Percentiles rank a stretch among this genome's conserved stretches.
These are phyloP conservation scores for Thalpophila matura DNA, from an alignment of 2,888 invertebrate genomes.

Conservation along the genomic window DNA sequence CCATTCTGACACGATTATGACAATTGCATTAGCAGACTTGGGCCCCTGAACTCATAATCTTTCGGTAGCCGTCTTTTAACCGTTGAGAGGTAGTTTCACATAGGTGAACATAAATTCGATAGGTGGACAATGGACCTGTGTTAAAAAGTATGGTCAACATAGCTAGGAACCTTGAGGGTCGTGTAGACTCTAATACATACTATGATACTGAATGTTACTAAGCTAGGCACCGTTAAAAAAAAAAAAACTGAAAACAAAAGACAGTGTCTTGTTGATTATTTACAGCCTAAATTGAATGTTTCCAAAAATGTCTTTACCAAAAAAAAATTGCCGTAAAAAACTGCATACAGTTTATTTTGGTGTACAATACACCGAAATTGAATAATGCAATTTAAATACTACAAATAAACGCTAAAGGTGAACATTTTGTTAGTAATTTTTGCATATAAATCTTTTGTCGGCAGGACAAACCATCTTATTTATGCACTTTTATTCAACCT, in stretches of 20 bases:
- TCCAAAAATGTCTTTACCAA: slow-evolving; percentile 1
- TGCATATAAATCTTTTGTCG: slow-evolving; percentile 72
- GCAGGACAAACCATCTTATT: slow-evolving; percentile 40
- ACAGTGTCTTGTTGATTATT: background rate
- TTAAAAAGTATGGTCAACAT: no score
- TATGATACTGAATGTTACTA: no score
- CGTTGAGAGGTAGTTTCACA: no score
- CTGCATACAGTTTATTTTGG: slow-evolving; percentile 44
- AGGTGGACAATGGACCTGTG: no score
- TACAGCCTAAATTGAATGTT: background rate
- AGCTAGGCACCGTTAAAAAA: background rate
- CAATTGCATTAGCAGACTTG: no score
- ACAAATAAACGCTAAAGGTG: slow-evolving; percentile 59
- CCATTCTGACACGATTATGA: no score
- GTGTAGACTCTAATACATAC: no score
- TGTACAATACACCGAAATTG: slow-evolving; percentile 57
- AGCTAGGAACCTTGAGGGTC: no score
- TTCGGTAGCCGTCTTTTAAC: no score
- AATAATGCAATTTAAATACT: slow-evolving; percentile 63
- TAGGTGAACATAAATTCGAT: no score
- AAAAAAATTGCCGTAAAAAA: slow-evolving; percentile 12
- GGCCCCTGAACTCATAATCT: no score
- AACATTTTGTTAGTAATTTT: slow-evolving; percentile 69
- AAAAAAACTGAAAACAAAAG: slow-evolving; percentile 4
- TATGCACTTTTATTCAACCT: slow-evolving; percentile 26